phyloP scores from a whole-genome alignment of 2,888 invertebrate species.

The Cerastis leucographa region DNA sequence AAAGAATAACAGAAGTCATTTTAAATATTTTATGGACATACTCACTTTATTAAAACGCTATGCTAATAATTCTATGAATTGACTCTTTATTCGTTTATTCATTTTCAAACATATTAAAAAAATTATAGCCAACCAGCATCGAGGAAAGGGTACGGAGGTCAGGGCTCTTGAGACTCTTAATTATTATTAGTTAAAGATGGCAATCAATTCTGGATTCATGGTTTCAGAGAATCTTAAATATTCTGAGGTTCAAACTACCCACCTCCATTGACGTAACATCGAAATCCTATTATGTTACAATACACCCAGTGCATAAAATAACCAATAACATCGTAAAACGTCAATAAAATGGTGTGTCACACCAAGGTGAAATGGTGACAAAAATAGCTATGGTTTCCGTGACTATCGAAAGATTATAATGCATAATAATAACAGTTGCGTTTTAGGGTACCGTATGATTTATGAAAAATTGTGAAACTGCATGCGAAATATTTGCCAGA shows the following conservation, averaged over 20 bases:
- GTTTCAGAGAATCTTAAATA: not conserved
- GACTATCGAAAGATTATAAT: constrained; percentile 37
- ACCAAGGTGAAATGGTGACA: constrained; percentile 30
- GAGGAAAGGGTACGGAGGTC: too few species aligned
- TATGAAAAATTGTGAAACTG: not conserved
- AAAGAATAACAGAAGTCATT: not conserved
- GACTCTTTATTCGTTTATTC: too few species aligned
- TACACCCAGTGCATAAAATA: not conserved
- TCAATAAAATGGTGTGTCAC: not conserved
- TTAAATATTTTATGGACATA: not conserved
- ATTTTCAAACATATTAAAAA: too few species aligned
- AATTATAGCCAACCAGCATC: too few species aligned
- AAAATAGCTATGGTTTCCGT: constrained; percentile 33
- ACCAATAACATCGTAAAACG: constrained; percentile 22
- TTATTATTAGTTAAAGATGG: not conserved
- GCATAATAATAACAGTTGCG: constrained; percentile 7
- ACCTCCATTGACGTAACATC: not conserved
- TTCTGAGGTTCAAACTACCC: not conserved
- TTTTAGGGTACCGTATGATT: constrained; percentile 30
- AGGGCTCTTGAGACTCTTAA: not conserved
- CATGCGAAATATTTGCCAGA: not conserved
- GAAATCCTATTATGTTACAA: constrained; percentile 1
- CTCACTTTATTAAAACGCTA: too few species aligned
- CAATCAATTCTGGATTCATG: not conserved
- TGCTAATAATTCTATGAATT: too few species aligned